These are phyloP conservation scores for Coronaproctus castanopsis DNA, from an alignment of 2,888 invertebrate species.

Conservation along the genomic window DNA sequence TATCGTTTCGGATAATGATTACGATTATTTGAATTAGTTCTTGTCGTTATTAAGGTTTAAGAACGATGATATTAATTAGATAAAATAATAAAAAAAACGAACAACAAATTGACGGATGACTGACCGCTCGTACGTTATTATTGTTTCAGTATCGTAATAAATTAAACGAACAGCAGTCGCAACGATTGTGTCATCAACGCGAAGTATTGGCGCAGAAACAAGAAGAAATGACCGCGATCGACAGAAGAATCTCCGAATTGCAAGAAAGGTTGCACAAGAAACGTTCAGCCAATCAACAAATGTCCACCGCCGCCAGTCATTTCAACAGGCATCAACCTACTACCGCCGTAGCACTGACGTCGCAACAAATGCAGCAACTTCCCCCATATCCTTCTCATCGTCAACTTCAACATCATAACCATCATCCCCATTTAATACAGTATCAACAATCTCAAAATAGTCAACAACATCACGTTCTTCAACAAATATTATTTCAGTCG, in stretches of 20 bases:
- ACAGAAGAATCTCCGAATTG: slow-evolving; percentile 79
- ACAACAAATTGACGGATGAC: too few relatives aligned
- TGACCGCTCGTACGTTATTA: too few relatives aligned
- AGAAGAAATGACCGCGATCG: slow-evolving; percentile 79
- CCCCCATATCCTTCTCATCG: neutral
- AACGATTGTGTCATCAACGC: slow-evolving; percentile 67
- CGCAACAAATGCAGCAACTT: neutral
- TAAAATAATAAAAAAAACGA: too few relatives aligned
- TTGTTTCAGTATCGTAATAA: slow-evolving; percentile 76
- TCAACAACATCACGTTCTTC: slow-evolving; percentile 27
- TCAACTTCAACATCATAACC: slow-evolving; percentile 2
- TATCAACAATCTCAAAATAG: slow-evolving; percentile 6
- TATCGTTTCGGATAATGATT: too few relatives aligned
- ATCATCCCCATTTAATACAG: slow-evolving; percentile 2
- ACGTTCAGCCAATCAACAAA: slow-evolving; percentile 58
- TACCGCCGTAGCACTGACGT: too few relatives aligned
- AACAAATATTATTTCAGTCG: too few relatives aligned
- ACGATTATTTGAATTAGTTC: too few relatives aligned
- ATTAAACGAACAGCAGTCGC: slow-evolving; percentile 84
- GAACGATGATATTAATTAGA: too few relatives aligned
- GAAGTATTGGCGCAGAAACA: slow-evolving; percentile 72
- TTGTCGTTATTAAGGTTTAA: too few relatives aligned
- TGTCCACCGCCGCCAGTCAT: slow-evolving; percentile 43
- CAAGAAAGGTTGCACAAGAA: slow-evolving; percentile 79
- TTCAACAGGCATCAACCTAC: slow-evolving; percentile 22